Evolutionary conservation across 2,888 invertebrate species (phyloP).

Genomic region (Phragmatobia fuliginosa): DNA sequence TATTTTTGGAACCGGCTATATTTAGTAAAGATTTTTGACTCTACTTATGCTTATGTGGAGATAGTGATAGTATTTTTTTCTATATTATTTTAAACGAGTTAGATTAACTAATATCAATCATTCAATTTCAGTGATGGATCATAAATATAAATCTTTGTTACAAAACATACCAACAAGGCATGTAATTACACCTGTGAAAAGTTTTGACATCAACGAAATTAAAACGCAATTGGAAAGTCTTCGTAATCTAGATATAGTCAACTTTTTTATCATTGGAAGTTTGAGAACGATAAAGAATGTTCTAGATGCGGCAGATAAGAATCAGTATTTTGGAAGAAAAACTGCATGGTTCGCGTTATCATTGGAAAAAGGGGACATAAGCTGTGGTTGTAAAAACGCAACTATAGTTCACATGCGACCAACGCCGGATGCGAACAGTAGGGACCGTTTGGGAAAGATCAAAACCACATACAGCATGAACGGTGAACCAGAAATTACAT

Average conservation of each 20-base stretch:
- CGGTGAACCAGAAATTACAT: conserved; percentile 91
- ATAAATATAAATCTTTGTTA: conserved; percentile 96
- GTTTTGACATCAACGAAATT: conserved; percentile 87
- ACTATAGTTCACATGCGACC: conserved; percentile 92
- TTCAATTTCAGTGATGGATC: conserved; percentile 92
- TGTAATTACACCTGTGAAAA: conserved; percentile 90
- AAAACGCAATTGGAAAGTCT: conserved; percentile 90
- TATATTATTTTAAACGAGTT: conserved; percentile 31
- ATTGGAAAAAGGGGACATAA: conserved; percentile 90
- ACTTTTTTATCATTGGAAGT: conserved; percentile 94
- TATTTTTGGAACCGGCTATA: no score
- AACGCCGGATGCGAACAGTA: conserved; percentile 88
- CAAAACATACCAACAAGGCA: conserved; percentile 96
- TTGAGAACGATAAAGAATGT: conserved; percentile 90
- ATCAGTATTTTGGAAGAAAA: conserved; percentile 93
- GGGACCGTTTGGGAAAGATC: conserved; percentile 90
- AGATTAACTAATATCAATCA: conserved; percentile 44
- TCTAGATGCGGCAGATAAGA: conserved; percentile 90
- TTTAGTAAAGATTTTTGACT: conserved; percentile 34
- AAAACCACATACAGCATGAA: conserved; percentile 91
- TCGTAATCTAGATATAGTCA: conserved; percentile 94
- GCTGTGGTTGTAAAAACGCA: conserved; percentile 92
- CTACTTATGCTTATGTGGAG: conserved; percentile 30
- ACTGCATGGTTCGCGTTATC: conserved; percentile 96
- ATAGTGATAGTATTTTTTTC: conserved; percentile 42